phyloP scores from a whole-genome alignment of 2,888 invertebrate species.

The Scaptomyza parva region DNA sequence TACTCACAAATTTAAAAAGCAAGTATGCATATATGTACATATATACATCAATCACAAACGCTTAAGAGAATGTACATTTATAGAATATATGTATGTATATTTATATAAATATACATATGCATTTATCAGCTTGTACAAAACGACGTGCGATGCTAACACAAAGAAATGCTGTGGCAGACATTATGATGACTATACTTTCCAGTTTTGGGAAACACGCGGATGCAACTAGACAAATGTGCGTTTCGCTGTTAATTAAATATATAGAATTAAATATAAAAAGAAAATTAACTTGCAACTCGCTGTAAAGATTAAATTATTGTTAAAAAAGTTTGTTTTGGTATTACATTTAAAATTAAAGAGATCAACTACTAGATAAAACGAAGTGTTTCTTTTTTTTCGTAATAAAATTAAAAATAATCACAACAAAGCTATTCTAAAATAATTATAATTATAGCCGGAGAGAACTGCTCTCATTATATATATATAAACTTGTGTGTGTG shows the following conservation, averaged over 20 bases:
- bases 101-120: too few species aligned
- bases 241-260: slow-evolving; percentile 19
- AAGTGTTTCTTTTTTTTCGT: too few species aligned
- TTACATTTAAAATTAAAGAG: slow-evolving; percentile 56
- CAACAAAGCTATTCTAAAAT: slow-evolving; percentile 46
- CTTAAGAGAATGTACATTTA: too few species aligned
- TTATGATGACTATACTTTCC: slow-evolving; percentile 76
- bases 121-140: too few species aligned
- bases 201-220: slow-evolving; percentile 80
- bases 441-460: slow-evolving; percentile 40
- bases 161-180: slow-evolving; percentile 36
- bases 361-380: too few species aligned
- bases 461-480: slow-evolving; percentile 1
- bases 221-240: slow-evolving; percentile 69
- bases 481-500: slow-evolving; percentile 10
- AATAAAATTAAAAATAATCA: slow-evolving; percentile 30
- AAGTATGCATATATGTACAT: too few species aligned
- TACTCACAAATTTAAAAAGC: too few species aligned
- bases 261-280: slow-evolving; percentile 28
- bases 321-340: slow-evolving; percentile 45
- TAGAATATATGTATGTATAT: too few species aligned
- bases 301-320: too few species aligned
- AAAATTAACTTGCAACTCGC: too few species aligned
- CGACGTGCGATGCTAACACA: slow-evolving; percentile 27
- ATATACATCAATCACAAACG: too few species aligned